Conservation (phyloP, 2,888 invertebrate genomes). For the Dascillus cervinus region DNA sequence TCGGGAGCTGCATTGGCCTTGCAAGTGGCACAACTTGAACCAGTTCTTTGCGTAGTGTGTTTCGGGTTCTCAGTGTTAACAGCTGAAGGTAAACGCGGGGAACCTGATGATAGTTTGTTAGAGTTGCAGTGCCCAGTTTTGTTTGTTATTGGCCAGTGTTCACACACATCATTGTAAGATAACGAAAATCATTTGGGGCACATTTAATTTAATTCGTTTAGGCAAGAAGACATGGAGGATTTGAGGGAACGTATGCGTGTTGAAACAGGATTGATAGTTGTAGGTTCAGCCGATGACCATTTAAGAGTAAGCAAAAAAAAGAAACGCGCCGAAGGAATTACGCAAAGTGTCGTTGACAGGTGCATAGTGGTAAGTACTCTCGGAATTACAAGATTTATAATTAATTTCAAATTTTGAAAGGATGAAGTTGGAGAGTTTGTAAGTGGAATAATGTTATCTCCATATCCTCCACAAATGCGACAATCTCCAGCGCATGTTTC, state of each 20-base stretch:
- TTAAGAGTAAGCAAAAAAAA: constrained; percentile 63
- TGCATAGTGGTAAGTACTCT: constrained; percentile 54
- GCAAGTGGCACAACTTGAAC: constrained; percentile 65
- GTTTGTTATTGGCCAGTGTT: constrained; percentile 72
- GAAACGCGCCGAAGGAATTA: constrained; percentile 64
- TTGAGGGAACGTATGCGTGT: constrained; percentile 68
- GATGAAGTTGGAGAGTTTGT: constrained; percentile 61
- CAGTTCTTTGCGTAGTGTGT: constrained; percentile 65
- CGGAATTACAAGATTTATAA: background rate
- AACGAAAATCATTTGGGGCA: background rate
- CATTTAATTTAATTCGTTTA: constrained; percentile 33
- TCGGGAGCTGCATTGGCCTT: constrained; percentile 68
- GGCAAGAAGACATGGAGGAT: constrained; percentile 69
- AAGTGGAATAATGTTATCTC: constrained; percentile 49
- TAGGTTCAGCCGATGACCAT: constrained; percentile 72
- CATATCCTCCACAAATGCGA: constrained; percentile 50
- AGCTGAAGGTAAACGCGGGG: constrained; percentile 62
- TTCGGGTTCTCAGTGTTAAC: constrained; percentile 72
- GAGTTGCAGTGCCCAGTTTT: constrained; percentile 66
- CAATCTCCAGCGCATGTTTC: constrained; percentile 35
- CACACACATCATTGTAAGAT: constrained; percentile 50
- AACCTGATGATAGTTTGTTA: constrained; percentile 66
- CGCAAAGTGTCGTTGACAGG: constrained; percentile 72
- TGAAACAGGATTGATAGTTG: constrained; percentile 67
- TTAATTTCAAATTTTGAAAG: constrained; percentile 32